These are phyloP conservation scores for Sylvia atricapilla DNA, from an alignment of 2,113 vertebrate genomes.

Conservation along the genomic window DNA sequence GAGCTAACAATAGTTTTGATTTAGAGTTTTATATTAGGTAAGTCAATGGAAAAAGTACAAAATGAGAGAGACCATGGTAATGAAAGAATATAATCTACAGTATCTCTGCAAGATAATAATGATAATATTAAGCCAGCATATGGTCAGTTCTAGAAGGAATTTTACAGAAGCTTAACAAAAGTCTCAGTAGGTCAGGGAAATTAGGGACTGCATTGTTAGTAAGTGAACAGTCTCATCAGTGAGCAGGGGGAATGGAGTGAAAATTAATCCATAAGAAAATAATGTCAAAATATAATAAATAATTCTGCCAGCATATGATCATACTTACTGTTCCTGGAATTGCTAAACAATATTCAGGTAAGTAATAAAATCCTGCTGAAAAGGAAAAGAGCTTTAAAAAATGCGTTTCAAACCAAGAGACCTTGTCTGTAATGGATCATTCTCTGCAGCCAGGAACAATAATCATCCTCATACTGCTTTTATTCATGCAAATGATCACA, in stretches of 20 bases:
- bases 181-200: not conserved
- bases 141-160: not conserved
- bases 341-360: not conserved
- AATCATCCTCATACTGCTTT: fast-evolving
- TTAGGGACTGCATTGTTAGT: not conserved
- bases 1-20: not conserved
- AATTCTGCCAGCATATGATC: not conserved
- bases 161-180: not conserved
- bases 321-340: not conserved
- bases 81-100: not conserved
- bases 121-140: not conserved
- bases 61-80: not conserved
- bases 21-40: not conserved
- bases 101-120: not conserved
- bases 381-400: not conserved
- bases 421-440: not conserved
- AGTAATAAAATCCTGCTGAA: not conserved
- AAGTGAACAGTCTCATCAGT: not conserved
- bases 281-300: not conserved
- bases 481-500: not conserved
- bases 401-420: not conserved
- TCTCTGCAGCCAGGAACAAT: not conserved
- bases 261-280: not conserved
- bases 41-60: not conserved
- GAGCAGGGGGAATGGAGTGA: not conserved